A percentile compares a stretch with the other conserved stretches of the same genome.
These are phyloP conservation scores for Scomber scombrus DNA, from an alignment of 2,113 vertebrate genomes.

Conservation along the genomic window DNA sequence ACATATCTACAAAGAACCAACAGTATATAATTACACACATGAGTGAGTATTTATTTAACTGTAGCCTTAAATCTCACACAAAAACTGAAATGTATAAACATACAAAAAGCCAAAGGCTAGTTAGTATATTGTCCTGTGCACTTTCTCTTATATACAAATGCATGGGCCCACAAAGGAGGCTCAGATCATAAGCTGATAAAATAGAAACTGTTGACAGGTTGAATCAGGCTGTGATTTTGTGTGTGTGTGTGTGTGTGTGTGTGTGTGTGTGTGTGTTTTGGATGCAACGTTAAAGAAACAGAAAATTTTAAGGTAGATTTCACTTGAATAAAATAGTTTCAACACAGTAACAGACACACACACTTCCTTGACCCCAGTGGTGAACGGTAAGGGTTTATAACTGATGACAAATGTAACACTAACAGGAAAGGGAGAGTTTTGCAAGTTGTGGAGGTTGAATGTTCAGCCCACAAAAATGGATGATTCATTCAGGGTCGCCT, in stretches of 20 bases:
- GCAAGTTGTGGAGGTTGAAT: slow-evolving; percentile 8
- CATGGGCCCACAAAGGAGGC: not conserved
- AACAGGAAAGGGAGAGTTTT: slow-evolving; percentile 37
- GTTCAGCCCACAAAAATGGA: slow-evolving; percentile 26
- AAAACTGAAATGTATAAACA: slow-evolving; percentile 1
- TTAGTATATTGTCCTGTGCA: not conserved
- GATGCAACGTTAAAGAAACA: not conserved
- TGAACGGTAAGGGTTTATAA: not conserved
- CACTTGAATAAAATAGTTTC: too few relatives aligned
- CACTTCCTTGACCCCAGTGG: slow-evolving; percentile 11
- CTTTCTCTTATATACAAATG: not conserved
- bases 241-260: not conserved
- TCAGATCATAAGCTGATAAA: not conserved
- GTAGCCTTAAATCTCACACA: not conserved
- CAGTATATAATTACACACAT: not conserved
- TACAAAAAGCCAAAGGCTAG: not conserved
- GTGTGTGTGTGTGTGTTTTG: not conserved
- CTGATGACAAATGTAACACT: slow-evolving; percentile 8
- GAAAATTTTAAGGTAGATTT: not conserved
- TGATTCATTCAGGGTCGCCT: slow-evolving; percentile 18
- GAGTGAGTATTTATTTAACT: too few relatives aligned
- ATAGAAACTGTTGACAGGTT: not conserved
- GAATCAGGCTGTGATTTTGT: not conserved
- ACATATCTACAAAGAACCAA: not conserved
- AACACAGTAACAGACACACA: slow-evolving; percentile 17